Evolutionary conservation across 2,113 vertebrate species (phyloP), one percentile per base, ranked within the genome.

Genomic region (Halcyon senegalensis): DNA sequence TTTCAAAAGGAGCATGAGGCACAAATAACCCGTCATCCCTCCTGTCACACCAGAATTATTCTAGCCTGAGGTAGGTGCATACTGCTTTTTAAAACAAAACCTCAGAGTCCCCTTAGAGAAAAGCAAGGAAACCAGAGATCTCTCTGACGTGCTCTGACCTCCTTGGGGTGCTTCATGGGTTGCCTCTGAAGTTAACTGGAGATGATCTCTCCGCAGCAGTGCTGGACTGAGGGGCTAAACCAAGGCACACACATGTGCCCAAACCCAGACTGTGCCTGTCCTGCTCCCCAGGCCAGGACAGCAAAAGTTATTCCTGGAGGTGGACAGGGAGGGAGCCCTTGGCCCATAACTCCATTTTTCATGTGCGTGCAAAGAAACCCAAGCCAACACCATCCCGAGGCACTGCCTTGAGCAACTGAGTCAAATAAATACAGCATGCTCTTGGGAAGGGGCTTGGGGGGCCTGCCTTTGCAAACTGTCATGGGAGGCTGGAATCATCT

Each of bases 201-300:
- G 70, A 13, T 12, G 7, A 35, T 23, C 9, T 39, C 33, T 68
- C 23, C 41, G 15, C 24, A 60, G 35, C 6, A 2, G 21, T 33
- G 43, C 44, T 60, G 63, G 74, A 30, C 39, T 23, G 44, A 72
- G 51, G 39, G 16, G n/a, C 39, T 89, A 67, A 67, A 50, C 6
- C 5, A 28, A 35, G 15, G n/a, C 23, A 37, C 30, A 19, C 1
- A 0, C 0, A 0, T 35, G 30, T 80, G 13, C 23, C 39, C 35
- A 25, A n/a, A 30, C 18, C 23, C 46, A 48, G 51, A 53, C 39
- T 50, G 16, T 62, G 55, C 33, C 48, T 2, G 16, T 46, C 48
- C 37, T 7, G 35, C 33, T 83, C 24, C 74, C 31, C 33, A 30
- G 5, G 12, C 12, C 0, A 0, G 68, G 27, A 82, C 13, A 64